A percentile compares a stretch with the other conserved stretches of the same genome.
phyloP scores from a whole-genome alignment of 2,888 invertebrate genomes.

The Amiota communis region DNA sequence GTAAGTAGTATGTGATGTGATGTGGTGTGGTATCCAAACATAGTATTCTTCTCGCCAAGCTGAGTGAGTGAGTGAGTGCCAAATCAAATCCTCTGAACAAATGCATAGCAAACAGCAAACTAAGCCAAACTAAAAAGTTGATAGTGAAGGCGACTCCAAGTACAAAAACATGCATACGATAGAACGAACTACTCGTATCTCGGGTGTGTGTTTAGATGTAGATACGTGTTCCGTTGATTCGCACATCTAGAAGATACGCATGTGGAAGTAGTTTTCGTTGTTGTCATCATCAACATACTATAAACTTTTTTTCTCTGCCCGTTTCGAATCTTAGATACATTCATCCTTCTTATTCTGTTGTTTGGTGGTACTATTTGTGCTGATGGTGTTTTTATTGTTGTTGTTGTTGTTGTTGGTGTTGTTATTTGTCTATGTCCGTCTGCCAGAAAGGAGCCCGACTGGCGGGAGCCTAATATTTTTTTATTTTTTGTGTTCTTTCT shows the following conservation, averaged over 20 bases:
- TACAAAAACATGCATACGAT: background rate
- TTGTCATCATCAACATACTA: constrained; percentile 15
- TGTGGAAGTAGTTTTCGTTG: constrained; percentile 24
- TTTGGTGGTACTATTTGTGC: background rate
- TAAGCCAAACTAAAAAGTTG: constrained; percentile 3
- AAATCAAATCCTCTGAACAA: constrained; percentile 11
- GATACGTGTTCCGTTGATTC: constrained; percentile 1
- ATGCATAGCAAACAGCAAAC: constrained; percentile 5
- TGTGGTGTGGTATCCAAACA: background rate
- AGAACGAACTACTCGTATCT: background rate
- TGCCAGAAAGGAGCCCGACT: constrained; percentile 75
- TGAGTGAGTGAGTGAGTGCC: background rate
- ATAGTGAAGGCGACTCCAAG: background rate
- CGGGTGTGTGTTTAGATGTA: background rate
- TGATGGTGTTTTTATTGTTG: constrained; percentile 2
- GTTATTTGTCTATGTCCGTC: constrained; percentile 52
- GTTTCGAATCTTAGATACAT: too few relatives aligned
- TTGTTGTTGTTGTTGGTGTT: constrained; percentile 2
- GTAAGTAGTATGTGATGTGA: background rate
- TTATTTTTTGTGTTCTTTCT: background rate
- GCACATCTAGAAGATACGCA: constrained; percentile 4
- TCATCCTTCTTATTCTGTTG: too few relatives aligned
- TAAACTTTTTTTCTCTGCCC: constrained; percentile 1
- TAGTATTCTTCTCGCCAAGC: background rate
- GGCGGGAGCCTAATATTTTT: constrained; percentile 74